Evolutionary conservation across 2,888 invertebrate species (phyloP), one percentile per base, ranked within the genome.

Genomic region (Callyntrura sp.): DNA sequence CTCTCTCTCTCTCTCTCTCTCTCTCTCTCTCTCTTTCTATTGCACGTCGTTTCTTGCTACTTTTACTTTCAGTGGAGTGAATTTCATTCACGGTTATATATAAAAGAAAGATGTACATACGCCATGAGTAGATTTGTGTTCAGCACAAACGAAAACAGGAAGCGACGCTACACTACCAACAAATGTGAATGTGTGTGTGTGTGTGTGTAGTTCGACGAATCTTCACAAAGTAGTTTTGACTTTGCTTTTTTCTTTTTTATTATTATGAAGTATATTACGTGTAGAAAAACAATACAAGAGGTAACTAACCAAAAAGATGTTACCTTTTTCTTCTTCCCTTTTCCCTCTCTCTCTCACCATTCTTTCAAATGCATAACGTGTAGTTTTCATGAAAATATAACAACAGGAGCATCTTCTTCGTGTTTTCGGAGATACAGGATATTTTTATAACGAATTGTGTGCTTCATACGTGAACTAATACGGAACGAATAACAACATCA

Each of bases 261-360:
- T 81, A 35, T 86, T 86, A 78, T 86, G 65, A 86, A 79, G 79
- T 79, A 68, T 78, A 70, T 57, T 57, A 23, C 28, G 55, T 62
- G 62, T 17, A 17, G 79, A 3, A 35, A 60, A 51, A n/a, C 28
- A 55, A 85, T 78, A 78, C 78, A 87, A 79, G 57, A 81, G 81
- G 81, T 81, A 87, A 87, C 87, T 87, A 87, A 87, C 87, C 87
- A 87, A 87, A 76, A 81, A 81, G 87, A 87, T 81, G 60, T 51
- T 87, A 81, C 86, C 86, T 85, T 85, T 28, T 85, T 17, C 76
- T 20, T 23, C 17, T 85, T 6, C 6, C 76, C 45, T 23, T 45
- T 85, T 6, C 6, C 6, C 35, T 6, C 6, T 35, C 6, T 35
- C 6, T 35, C 35, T 35, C 35, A 4, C 6, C 35, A 35, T 35